Base-by-base conservation (phyloP, 2,888 invertebrate species). In the Frankliniella fusca region DNA sequence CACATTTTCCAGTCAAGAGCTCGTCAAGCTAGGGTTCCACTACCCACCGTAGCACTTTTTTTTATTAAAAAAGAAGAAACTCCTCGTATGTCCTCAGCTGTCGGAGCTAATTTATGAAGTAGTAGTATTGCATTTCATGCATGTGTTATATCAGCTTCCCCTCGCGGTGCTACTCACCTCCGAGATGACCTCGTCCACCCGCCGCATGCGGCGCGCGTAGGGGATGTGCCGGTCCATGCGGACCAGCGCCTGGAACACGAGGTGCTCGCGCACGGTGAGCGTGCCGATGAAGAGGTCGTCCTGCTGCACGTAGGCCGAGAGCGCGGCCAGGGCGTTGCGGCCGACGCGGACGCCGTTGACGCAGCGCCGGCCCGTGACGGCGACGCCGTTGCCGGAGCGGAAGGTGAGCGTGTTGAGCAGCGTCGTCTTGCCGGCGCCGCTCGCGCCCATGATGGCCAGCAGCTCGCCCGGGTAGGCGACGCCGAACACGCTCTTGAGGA, bases 341-440 rank as follows among this genome's bases (percentile, higher is more conserved):
- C 92, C 92, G 0, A 95, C 93, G 3, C 93, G 92, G 85, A 92
- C 91, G 0, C 96, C 97, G 86, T 97, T 97, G 23, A 96, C 88
- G 82, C 90, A 90, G 85, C 91, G 87, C 48, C 88, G 86, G 18
- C 92, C 92, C 20, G 89, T 89, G 80, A 94, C 91, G 27, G 92
- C 91, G 3, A 95, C 91, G 3, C 93, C 93, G 49, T 91, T 90
- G 0, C 92, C 90, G n/a, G 94, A 93, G 48, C 95, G 92, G 87
- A 94, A 95, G 10, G 96, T 97, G 84, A 98, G 88, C 0, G 96
- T 93, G 88, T 98, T 98, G 83, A 98, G 89, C 5, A 98, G 91
- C 0, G 97, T 98, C 0, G 98, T 97, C 89, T 98, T 98, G 2
- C 98, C 98, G 0, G 97, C 96, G 0, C 98, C 98, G 49, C 95